A percentile compares a stretch with the other conserved stretches of the same genome.
Evolutionary conservation across 1,140 invertebrate genomes (phyloP).

Genomic region (Nylanderia fulva): DNA sequence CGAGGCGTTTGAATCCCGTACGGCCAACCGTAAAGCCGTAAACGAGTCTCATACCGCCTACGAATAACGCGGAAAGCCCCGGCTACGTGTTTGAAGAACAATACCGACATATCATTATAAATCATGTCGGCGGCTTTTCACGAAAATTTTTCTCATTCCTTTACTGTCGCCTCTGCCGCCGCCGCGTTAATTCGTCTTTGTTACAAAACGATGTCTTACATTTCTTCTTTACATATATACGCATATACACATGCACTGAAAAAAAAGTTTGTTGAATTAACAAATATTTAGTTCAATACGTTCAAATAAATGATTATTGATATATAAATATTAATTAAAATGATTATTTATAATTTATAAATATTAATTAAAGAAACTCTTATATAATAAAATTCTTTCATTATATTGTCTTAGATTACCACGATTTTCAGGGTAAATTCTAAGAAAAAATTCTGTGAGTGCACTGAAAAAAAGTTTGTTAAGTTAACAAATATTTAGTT

Average conservation of each 20-base stretch:
- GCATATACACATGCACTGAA: no score
- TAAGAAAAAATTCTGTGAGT: no score
- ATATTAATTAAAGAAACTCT: no score
- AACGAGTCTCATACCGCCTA: conserved; percentile 55
- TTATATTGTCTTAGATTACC: no score
- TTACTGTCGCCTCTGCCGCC: background rate
- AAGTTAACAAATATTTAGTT: no score
- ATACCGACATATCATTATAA: conserved; percentile 60
- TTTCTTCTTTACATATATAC: background rate
- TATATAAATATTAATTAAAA: no score
- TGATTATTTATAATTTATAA: no score
- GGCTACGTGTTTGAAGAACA: conserved; percentile 49
- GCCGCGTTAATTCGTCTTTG: conserved; percentile 42
- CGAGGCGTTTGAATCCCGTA: conserved; percentile 50
- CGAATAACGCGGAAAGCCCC: conserved; percentile 45
- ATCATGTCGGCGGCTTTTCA: conserved; percentile 55
- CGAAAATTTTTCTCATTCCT: conserved; percentile 41
- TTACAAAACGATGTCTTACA: background rate
- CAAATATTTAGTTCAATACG: no score
- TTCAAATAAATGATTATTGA: no score
- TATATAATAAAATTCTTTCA: no score
- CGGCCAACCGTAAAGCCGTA: conserved; percentile 54
- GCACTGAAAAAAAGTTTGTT: no score
- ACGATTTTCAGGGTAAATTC: no score
- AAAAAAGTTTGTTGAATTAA: background rate